Conservation (phyloP, 2,797 vertebrate genomes). For the Sylvia borin region DNA sequence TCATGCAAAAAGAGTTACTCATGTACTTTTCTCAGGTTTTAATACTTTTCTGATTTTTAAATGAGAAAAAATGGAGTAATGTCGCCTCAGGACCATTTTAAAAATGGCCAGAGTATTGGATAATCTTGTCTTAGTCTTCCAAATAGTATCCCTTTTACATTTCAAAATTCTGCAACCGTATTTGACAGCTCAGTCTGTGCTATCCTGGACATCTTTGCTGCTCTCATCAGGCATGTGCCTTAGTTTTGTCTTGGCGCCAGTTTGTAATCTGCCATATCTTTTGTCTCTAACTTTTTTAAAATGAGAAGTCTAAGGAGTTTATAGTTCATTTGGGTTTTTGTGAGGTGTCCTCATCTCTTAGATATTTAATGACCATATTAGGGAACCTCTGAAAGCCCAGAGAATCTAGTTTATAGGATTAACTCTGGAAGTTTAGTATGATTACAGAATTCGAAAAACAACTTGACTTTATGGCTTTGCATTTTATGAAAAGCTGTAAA, state of each 20-base stretch:
- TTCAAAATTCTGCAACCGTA: neutral
- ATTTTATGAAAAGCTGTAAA: constrained; percentile 6
- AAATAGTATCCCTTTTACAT: neutral
- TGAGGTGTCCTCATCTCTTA: constrained; percentile 52
- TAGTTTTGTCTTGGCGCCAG: neutral
- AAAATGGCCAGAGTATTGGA: neutral
- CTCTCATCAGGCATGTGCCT: neutral
- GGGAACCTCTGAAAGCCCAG: constrained; percentile 37
- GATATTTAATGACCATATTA: constrained; percentile 61
- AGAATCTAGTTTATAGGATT: constrained; percentile 9
- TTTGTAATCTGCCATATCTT: neutral
- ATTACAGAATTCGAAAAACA: neutral
- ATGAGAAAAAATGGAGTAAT: neutral
- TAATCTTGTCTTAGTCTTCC: neutral
- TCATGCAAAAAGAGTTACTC: neutral
- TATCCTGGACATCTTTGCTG: neutral
- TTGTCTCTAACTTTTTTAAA: neutral
- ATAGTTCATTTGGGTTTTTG: constrained; percentile 19
- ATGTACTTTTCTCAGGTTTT: neutral
- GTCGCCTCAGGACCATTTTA: neutral
- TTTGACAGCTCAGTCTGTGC: neutral
- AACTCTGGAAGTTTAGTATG: neutral
- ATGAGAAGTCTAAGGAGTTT: constrained; percentile 24
- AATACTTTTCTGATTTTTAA: neutral
- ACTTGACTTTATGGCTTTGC: neutral